phyloP scores from a whole-genome alignment of 1,140 invertebrate species.

The Procambarus virginalis region DNA sequence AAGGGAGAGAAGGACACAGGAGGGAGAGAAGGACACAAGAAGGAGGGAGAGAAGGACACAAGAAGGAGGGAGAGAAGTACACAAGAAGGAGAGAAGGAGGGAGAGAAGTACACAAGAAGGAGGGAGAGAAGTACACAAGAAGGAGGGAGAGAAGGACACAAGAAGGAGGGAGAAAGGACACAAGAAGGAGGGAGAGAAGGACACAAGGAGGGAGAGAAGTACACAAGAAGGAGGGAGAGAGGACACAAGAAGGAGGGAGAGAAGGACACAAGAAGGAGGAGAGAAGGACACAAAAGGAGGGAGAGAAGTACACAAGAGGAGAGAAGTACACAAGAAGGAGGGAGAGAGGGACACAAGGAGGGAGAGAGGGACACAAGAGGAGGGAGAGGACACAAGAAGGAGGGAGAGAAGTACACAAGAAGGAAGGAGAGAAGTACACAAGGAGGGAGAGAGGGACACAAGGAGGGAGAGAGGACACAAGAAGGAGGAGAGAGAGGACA shows the following conservation, averaged over 20 bases:
- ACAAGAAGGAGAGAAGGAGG: background rate
- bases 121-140: background rate
- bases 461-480: too few species aligned
- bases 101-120: background rate
- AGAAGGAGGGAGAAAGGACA: too few species aligned
- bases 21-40: too few species aligned
- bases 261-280: background rate
- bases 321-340: background rate
- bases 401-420: too few species aligned
- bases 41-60: background rate
- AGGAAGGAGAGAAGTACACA: background rate
- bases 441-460: background rate
- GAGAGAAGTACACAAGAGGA: background rate
- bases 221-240: background rate
- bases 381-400: background rate
- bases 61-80: background rate
- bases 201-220: too few species aligned
- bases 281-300: background rate
- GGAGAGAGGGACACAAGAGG: background rate
- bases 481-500: background rate
- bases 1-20: too few species aligned
- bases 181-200: too few species aligned
- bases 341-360: background rate
- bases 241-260: background rate
- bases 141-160: background rate